Percentiles rank a stretch among this genome's conserved stretches.
Evolutionary conservation across 37 sponge, comb jelly and placozoan genomes (phyloP).

Genomic region (Mnemiopsis leidyi): DNA sequence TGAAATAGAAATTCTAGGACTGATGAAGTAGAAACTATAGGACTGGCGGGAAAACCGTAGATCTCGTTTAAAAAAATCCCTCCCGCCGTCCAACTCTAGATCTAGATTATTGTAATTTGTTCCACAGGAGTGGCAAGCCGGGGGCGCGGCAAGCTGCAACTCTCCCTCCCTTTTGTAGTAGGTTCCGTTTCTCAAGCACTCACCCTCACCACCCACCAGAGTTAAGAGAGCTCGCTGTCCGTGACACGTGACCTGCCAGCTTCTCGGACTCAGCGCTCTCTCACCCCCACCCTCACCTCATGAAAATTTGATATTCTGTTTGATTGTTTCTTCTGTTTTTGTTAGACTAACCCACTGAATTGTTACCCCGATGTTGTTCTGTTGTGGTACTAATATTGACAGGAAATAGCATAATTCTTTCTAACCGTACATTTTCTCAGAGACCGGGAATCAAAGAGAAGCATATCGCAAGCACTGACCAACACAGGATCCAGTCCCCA

Average conservation of each 20-base stretch:
- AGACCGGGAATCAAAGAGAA: constrained; percentile 35
- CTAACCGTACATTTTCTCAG: not conserved
- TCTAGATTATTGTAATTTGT: not conserved
- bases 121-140: not conserved
- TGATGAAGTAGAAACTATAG: too few species aligned
- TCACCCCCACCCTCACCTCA: not conserved
- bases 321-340: not conserved
- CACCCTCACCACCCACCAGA: not conserved
- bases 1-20: too few species aligned
- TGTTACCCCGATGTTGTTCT: not conserved
- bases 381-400: not conserved
- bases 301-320: not conserved
- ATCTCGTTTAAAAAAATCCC: too few species aligned
- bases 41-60: too few species aligned
- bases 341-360: not conserved
- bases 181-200: not conserved
- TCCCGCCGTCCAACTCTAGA: too few species aligned
- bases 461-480: constrained; percentile 44
- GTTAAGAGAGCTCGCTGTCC: not conserved
- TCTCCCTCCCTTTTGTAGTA: not conserved
- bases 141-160: not conserved
- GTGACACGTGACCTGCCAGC: not conserved
- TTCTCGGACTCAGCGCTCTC: not conserved
- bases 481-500: not conserved
- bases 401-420: too few species aligned